These are phyloP conservation scores for Microctenopoma lineatum DNA, from an alignment of 2,797 vertebrate genomes.

Conservation along the genomic window DNA sequence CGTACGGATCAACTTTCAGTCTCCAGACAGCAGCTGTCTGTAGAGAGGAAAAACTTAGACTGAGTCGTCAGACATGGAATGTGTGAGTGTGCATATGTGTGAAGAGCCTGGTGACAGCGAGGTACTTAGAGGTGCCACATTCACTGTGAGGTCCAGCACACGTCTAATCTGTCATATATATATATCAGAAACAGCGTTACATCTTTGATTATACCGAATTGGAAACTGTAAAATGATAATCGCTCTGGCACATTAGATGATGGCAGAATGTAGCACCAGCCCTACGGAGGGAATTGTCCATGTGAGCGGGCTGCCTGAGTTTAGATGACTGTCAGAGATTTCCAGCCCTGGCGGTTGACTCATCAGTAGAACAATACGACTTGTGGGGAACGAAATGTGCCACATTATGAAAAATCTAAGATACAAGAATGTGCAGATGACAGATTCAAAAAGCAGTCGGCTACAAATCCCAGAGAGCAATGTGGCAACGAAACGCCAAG, in stretches of 20 bases:
- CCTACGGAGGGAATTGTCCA: background rate
- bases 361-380: background rate
- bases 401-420: background rate
- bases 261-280: background rate
- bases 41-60: conserved; percentile 63
- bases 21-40: conserved; percentile 78
- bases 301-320: background rate
- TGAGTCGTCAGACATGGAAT: conserved; percentile 67
- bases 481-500: background rate
- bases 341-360: background rate
- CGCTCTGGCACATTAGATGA: background rate
- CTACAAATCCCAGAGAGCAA: background rate
- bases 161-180: conserved; percentile 8
- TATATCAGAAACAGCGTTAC: background rate
- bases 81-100: conserved; percentile 43
- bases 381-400: background rate
- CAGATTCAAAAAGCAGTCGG: background rate
- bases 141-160: conserved; percentile 27
- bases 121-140: conserved; percentile 49
- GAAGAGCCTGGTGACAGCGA: conserved; percentile 48
- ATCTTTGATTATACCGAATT: background rate
- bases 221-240: background rate
- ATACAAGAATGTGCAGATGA: background rate
- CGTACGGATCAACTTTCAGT: conserved; percentile 69
- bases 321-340: background rate